Evolutionary conservation across 2,797 vertebrate species (phyloP), one percentile per base, ranked within the genome.

Genomic region (Chiroxiphia lanceolata): DNA sequence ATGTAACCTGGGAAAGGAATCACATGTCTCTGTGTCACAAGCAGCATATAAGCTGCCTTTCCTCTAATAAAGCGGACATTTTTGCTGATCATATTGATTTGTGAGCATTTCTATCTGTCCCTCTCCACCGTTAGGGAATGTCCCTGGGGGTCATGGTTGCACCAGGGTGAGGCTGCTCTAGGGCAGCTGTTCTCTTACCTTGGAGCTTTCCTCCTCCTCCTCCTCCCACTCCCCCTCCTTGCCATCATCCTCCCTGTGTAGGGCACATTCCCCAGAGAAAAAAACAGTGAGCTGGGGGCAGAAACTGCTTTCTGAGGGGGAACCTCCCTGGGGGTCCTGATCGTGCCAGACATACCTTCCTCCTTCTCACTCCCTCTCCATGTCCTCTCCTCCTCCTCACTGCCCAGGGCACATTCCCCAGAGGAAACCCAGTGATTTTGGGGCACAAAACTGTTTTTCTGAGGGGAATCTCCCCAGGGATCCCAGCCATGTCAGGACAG

Each of bases 361-460:
- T 64, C 22, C 36, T 18, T 44, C 17, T 4, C 10, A n/a, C 18
- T 9, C 4, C 1, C 2, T 1, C n/a, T 42, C 16, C 9, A 7
- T 48, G 47, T 61, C 23, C 27, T 4, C 34, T 70, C 42, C 54
- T 54, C 34, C 33, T 80, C 19, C 33, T 87, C 29, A 13, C 22
- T 65, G 27, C 36, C 34, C 19, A 29, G 33, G 59, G 38, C 36
- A 59, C 19, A 16, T 51, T 72, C 51, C 22, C 13, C 27, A 33
- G 53, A 54, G 31, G 31, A 54, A 54, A 54, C 11, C 29, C 31
- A 33, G 31, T 54, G 51, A 53, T 53, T 53, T 26, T 53, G 51
- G 29, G 51, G 29, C 51, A 53, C 29, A 31, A 19, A 56, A n/a
- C 54, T 34, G 33, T 22, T 57, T 34, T 57, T 34, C 33, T 23